Evolutionary conservation across 2,888 invertebrate species (phyloP).

Genomic region (Saturnia pavonia): DNA sequence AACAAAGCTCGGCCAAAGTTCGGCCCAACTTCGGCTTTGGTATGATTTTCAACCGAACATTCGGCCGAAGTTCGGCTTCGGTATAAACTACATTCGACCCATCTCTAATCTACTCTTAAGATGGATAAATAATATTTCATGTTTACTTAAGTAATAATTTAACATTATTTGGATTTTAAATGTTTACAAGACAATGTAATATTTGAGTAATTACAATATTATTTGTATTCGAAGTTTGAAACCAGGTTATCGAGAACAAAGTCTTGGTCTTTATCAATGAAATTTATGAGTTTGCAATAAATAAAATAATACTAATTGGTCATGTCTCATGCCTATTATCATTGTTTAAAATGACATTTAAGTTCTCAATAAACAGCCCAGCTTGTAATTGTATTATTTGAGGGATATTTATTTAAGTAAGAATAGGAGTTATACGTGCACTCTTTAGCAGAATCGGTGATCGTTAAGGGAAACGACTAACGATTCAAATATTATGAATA

Average conservation of each 20-base stretch:
- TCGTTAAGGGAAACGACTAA: no score
- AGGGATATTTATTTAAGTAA: not conserved
- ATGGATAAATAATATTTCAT: not conserved
- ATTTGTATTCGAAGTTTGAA: conserved; percentile 1
- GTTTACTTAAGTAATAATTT: not conserved
- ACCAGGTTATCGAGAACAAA: not conserved
- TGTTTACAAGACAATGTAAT: not conserved
- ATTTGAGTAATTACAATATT: not conserved
- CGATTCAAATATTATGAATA: no score
- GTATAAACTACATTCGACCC: no score
- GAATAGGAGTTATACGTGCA: not conserved
- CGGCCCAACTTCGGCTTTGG: no score
- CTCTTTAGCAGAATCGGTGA: not conserved
- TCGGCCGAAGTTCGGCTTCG: no score
- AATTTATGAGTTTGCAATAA: not conserved
- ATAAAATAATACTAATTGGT: conserved; percentile 3
- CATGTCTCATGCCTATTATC: not conserved
- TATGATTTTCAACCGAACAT: no score
- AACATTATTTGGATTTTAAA: not conserved
- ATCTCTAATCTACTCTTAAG: no score
- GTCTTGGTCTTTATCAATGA: not conserved
- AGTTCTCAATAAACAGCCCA: not conserved
- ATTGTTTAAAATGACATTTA: not conserved
- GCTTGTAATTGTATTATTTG: not conserved
- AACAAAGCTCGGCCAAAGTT: no score